A percentile compares a stretch with the other conserved stretches of the same genome.
phyloP scores from a whole-genome alignment of 1,140 invertebrate genomes.

The Drosophila nebulosa region DNA sequence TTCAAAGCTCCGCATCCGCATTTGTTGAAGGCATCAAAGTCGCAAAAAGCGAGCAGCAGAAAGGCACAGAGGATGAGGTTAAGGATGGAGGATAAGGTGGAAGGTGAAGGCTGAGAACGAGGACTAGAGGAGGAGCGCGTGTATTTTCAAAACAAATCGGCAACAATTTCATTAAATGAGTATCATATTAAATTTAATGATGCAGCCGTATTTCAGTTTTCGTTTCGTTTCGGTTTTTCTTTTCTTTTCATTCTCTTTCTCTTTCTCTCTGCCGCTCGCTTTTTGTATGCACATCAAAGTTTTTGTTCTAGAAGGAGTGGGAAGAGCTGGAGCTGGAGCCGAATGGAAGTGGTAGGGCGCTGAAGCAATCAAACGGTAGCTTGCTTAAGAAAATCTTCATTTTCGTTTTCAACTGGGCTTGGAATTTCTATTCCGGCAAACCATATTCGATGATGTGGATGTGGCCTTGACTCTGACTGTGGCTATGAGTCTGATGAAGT shows the following conservation, averaged over 20 bases:
- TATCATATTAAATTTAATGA: constrained; percentile 82
- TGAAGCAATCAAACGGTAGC: constrained; percentile 47
- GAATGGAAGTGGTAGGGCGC: background rate
- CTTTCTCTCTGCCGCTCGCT: constrained; percentile 16
- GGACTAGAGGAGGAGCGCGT: constrained; percentile 49
- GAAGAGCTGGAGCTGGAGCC: background rate
- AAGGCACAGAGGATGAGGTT: constrained; percentile 9
- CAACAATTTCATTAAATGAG: constrained; percentile 82
- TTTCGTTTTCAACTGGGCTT: constrained; percentile 42
- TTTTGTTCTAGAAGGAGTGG: constrained; percentile 53
- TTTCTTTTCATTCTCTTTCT: constrained; percentile 10
- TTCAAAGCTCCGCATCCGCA: constrained; percentile 18
- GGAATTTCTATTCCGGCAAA: constrained; percentile 59
- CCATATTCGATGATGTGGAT: constrained; percentile 35
- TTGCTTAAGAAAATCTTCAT: constrained; percentile 61
- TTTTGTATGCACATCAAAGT: constrained; percentile 29
- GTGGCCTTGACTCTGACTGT: constrained; percentile 7
- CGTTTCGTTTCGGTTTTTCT: constrained; percentile 70
- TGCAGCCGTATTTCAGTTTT: constrained; percentile 81
- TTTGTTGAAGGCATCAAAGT: constrained; percentile 59
- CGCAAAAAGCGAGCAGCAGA: constrained; percentile 1
- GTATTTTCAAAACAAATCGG: constrained; percentile 82
- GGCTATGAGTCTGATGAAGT: background rate
- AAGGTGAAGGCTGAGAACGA: background rate
- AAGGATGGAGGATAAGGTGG: background rate